Base-by-base conservation (phyloP, 2,888 invertebrate genomes). In the Xestobium rufovillosum region DNA sequence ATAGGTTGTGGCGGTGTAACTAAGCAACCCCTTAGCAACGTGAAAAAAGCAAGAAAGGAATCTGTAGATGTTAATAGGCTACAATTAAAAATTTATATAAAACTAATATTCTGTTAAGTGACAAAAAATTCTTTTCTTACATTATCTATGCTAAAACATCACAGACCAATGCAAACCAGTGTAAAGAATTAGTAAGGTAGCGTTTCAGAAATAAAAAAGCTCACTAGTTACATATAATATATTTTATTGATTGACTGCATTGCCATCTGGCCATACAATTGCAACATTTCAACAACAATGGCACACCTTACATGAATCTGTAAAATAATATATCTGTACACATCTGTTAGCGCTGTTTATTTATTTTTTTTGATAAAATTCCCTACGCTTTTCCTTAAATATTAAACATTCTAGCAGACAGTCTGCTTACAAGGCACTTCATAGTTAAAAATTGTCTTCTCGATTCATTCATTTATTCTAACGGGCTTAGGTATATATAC, bases 231-330 rank as follows among this genome's bases (percentile, higher is more conserved):
- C 43, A 56, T 54, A 52, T 57, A 53, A 49, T 60, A 61, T 59
- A 61, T 61, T 61, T 56, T 56, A 61, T 61, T 63, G n/a, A n/a
- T n/a, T n/a, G 60, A 63, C 62, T 61, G 61, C 56, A 60, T 54
- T 52, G 61, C 62, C 60, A 43, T 54, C 46, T 49, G 59, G 61
- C 60, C 53, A 56, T 57, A 61, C 59, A 59, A 52, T 44, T 50
- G 61, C 56, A 61, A 61, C 56, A 59, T 56, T 55, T 39, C 43
- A 51, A 48, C 50, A 51, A 52, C 50, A 51, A 64, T 65, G 65
- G 65, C 65, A 65, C 65, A 63, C 63, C 60, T 57, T 63, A 60
- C 58, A 59, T 57, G 56, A 59, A 56, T 58, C 57, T 60, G 59
- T 61, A 64, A 61, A 62, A 63, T 60, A 62, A 60, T 50, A 41